Conservation (phyloP, 2,113 vertebrate species). For the Aramus guarauna region DNA sequence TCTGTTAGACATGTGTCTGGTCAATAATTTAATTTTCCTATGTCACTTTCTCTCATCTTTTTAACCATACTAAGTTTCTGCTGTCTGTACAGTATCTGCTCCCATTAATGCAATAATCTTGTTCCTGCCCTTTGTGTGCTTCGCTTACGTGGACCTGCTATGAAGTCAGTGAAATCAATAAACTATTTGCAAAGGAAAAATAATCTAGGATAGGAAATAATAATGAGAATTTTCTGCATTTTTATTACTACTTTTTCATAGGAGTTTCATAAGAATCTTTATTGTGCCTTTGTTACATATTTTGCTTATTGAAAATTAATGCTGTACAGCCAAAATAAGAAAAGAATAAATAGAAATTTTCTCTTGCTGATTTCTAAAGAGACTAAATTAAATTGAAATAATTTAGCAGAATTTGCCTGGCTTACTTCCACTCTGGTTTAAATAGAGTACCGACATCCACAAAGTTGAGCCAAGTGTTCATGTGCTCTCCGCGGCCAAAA, state of each 20-base stretch:
- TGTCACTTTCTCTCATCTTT: neutral
- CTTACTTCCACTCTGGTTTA: neutral
- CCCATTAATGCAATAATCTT: neutral
- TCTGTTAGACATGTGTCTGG: neutral
- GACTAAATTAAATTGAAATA: neutral
- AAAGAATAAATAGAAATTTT: neutral
- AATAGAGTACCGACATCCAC: neutral
- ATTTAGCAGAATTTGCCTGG: neutral
- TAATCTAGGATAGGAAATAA: neutral
- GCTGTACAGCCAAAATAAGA: neutral
- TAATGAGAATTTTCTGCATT: neutral
- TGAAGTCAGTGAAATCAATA: neutral
- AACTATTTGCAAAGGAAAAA: neutral
- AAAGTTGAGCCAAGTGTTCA: neutral
- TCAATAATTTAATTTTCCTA: conserved; percentile 22
- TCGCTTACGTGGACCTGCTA: neutral
- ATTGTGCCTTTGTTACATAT: neutral
- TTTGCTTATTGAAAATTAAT: neutral
- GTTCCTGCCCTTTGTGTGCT: neutral
- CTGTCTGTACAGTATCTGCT: neutral
- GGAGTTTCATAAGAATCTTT: neutral
- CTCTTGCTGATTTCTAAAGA: neutral
- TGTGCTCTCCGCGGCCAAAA: neutral
- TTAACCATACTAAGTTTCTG: neutral
- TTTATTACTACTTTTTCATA: neutral